Evolutionary conservation across 2,888 invertebrate genomes (phyloP).

Genomic region (Tachina fera): DNA sequence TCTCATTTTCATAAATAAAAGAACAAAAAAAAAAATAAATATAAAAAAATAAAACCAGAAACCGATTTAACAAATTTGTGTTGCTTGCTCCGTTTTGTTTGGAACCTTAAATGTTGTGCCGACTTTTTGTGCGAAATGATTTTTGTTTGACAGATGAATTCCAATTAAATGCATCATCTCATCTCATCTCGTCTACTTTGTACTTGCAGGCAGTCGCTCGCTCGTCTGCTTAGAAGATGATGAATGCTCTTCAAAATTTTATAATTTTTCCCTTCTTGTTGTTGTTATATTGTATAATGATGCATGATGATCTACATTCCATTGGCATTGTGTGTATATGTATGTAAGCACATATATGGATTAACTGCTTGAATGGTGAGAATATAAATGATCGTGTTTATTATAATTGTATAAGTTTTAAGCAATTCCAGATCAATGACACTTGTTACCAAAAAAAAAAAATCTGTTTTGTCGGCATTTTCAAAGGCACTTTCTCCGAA

Average conservation of each 20-base stretch:
- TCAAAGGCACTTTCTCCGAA: conserved; percentile 52
- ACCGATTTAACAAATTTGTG: conserved; percentile 13
- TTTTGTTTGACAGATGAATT: conserved; percentile 74
- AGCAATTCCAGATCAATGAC: conserved; percentile 53
- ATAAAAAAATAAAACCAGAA: neutral
- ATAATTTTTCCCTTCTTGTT: neutral
- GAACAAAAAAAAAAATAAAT: neutral
- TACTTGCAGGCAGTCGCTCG: neutral
- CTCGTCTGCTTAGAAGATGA: conserved; percentile 59
- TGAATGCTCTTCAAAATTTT: conserved; percentile 68
- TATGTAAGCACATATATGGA: neutral
- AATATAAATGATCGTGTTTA: conserved; percentile 54
- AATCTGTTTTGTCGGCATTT: conserved; percentile 54
- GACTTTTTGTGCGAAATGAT: conserved; percentile 73
- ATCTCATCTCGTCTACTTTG: conserved; percentile 35
- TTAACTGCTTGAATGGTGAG: conserved; percentile 40
- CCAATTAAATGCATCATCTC: conserved; percentile 59
- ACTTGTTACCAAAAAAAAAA: conserved; percentile 61
- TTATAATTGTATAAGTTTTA: conserved; percentile 43
- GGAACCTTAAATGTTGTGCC: conserved; percentile 64
- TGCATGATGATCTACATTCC: conserved; percentile 41
- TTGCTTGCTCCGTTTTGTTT: conserved; percentile 44
- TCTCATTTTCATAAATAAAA: conserved; percentile 24
- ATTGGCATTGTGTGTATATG: conserved; percentile 29
- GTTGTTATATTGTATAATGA: conserved; percentile 16